Percentiles rank a stretch among this genome's conserved stretches.
phyloP scores from a whole-genome alignment of 2,113 vertebrate species.

The Leptobrachium leishanense region DNA sequence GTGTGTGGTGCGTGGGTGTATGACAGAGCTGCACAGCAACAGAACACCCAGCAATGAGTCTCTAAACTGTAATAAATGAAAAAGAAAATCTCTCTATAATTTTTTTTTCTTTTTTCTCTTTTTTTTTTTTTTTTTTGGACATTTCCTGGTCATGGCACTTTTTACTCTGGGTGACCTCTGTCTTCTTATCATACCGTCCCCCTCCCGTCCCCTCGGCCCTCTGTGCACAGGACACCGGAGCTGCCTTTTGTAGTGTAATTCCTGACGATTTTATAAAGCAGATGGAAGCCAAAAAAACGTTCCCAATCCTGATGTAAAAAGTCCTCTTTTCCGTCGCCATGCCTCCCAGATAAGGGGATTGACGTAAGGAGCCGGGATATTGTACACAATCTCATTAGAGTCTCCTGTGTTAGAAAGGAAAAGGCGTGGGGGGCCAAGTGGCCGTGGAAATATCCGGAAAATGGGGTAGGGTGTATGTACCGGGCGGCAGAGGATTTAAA shows the following conservation, averaged over 20 bases:
- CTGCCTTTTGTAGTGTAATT: no score
- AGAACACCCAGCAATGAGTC: no score
- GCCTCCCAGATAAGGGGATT: conserved; percentile 14
- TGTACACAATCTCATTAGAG: conserved; percentile 24
- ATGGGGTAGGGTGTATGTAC: not conserved
- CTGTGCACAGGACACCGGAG: not conserved
- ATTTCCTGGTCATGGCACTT: no score
- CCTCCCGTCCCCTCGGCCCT: conserved; percentile 18
- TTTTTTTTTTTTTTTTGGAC: no score
- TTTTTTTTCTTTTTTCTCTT: no score
- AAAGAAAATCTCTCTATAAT: no score
- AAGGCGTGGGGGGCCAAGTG: conserved; percentile 9
- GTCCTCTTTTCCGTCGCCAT: conserved; percentile 7
- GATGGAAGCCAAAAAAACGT: conserved; percentile 9
- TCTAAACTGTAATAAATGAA: no score
- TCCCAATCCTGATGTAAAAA: conserved; percentile 23
- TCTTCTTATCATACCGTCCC: not conserved
- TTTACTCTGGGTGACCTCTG: no score
- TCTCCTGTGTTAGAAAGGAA: conserved; percentile 1
- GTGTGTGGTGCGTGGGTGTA: no score
- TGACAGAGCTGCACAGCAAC: no score
- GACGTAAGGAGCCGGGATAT: conserved; percentile 18
- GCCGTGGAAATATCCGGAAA: not conserved
- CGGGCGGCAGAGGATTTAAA: not conserved
- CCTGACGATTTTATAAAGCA: not conserved